Base-by-base conservation (phyloP, 2,797 vertebrate species). In the Karalla daura region DNA sequence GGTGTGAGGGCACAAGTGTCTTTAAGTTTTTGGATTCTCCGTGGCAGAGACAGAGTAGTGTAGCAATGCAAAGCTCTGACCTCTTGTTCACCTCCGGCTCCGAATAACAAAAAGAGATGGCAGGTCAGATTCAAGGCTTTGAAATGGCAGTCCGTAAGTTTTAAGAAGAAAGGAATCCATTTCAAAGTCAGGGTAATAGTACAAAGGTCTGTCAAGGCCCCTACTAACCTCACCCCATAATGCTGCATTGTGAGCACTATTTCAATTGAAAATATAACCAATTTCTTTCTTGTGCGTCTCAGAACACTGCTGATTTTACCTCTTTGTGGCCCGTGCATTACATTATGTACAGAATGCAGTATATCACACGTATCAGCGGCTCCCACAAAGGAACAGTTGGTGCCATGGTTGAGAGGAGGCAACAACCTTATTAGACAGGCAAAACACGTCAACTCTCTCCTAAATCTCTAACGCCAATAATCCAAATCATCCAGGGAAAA, bases 401-500 rank as follows among this genome's bases (percentile, higher is more conserved):
- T 32, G 58, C 69, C 39, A 70, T 68, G 60, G 37, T 52, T 55
- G 32, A 78, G 36, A 65, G 67, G 32, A 63, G 67, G 75, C 75
- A 79, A 76, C 74, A 71, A 40, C 55, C 50, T 54, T 55, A 81
- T 85, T 85, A 84, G 44, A 70, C 33, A 78, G 49, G 70, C 71
- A 79, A 62, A 78, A 55, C 63, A 81, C 20, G 13, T 81, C 59
- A 63, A 61, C 75, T 67, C 64, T 36, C 35, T 51, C 43, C 59
- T 74, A 86, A 90, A 86, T 84, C 78, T 83, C 74, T 80, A 80
- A 84, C 36, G 51, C 58, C 76, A 79, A 79, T 90, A 88, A 88
- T 90, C 79, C 78, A 89, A 85, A 88, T 87, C 74, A 85, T 84
- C 74, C 73, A 44, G 64, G 56, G 84, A 86, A 86, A 91, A 90